These are phyloP conservation scores for Sebastes fasciatus DNA, from an alignment of 2,113 vertebrate genomes.

Conservation along the genomic window DNA sequence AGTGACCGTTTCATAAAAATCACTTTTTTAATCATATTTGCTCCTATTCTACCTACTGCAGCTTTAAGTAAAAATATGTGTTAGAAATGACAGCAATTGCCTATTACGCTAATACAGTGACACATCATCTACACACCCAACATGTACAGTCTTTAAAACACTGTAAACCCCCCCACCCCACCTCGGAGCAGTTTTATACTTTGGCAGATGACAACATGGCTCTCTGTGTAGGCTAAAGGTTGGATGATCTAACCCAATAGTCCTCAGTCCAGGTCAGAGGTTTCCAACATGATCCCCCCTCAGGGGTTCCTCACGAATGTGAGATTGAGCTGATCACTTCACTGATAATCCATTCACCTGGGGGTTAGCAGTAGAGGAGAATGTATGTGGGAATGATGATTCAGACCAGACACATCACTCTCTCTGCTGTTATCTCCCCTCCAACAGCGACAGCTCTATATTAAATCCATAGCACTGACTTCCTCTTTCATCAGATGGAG, in stretches of 20 bases:
- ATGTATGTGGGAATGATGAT: constrained; percentile 25
- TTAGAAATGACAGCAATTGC: background rate
- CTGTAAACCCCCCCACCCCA: no score
- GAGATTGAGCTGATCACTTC: constrained; percentile 14
- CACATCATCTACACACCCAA: background rate
- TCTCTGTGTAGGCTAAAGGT: background rate
- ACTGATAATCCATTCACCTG: constrained; percentile 26
- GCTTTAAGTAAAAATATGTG: background rate
- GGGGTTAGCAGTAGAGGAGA: background rate
- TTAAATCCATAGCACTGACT: background rate
- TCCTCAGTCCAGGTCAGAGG: constrained; percentile 26
- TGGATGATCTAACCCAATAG: background rate
- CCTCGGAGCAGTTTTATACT: background rate
- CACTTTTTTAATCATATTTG: no score
- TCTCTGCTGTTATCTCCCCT: constrained; percentile 2
- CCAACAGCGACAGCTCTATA: background rate
- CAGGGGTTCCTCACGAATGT: background rate
- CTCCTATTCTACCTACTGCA: no score
- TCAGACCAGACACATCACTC: constrained; percentile 32
- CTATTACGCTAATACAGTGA: background rate
- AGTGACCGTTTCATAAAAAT: no score
- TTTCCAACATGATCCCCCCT: background rate
- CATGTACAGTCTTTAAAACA: background rate
- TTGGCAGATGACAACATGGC: constrained; percentile 1
- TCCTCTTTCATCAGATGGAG: constrained; percentile 23